phyloP scores from a whole-genome alignment of 1,140 invertebrate species.

The Pseudomyrmex pallidus region DNA sequence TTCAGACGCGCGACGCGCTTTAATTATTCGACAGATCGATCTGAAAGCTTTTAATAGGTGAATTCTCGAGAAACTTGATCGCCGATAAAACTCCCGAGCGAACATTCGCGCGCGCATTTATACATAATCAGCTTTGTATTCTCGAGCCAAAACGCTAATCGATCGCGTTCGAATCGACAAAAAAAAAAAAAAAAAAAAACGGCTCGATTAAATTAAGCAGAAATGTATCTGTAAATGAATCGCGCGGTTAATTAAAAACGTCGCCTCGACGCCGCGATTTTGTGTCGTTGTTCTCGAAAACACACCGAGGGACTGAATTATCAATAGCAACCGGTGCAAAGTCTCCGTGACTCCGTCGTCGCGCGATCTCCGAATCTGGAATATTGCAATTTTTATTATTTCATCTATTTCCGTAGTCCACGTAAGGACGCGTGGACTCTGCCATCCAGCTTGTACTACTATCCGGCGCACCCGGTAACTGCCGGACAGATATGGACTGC shows the following conservation, averaged over 20 bases:
- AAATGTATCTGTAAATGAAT: neutral
- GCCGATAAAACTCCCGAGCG: conserved; percentile 7
- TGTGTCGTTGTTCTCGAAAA: neutral
- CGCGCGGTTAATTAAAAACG: neutral
- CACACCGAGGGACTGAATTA: neutral
- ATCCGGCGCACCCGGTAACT: conserved; percentile 28
- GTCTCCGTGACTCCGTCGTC: neutral
- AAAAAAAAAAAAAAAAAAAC: neutral
- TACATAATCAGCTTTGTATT: neutral
- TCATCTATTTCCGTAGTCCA: neutral
- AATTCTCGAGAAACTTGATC: neutral
- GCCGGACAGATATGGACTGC: conserved; percentile 7
- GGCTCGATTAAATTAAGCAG: neutral
- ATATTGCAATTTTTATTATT: conserved; percentile 43
- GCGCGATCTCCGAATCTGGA: neutral
- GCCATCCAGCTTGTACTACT: neutral
- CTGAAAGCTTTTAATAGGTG: neutral
- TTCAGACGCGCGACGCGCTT: neutral
- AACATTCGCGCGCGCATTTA: neutral
- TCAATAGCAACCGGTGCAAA: neutral
- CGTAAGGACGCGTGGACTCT: neutral
- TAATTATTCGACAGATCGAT: neutral
- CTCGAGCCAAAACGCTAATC: neutral
- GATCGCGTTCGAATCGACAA: neutral
- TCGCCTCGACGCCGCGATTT: neutral